A percentile compares a stretch with the other conserved stretches of the same genome.
Evolutionary conservation across 2,113 vertebrate species (phyloP).

Genomic region (Conger conger): DNA sequence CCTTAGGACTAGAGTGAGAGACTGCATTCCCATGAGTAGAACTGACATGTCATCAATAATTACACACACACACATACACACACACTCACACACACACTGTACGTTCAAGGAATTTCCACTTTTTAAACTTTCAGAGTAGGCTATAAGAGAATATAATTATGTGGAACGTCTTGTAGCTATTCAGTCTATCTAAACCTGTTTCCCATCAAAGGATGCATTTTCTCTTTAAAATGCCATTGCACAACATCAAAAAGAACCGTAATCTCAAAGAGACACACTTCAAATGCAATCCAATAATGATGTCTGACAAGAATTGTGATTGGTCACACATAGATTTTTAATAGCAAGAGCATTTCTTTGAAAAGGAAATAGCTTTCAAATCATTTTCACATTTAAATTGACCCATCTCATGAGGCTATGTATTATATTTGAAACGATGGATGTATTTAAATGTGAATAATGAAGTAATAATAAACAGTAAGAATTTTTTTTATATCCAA

Average conservation of each 20-base stretch:
- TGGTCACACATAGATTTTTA: constrained; percentile 38
- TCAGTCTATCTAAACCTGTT: constrained; percentile 41
- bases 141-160: background rate
- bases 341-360: constrained; percentile 42
- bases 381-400: constrained; percentile 8
- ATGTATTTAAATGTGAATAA: background rate
- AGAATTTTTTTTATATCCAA: background rate
- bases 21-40: too few species aligned
- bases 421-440: background rate
- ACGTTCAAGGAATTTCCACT: background rate
- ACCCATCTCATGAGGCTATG: constrained; percentile 36
- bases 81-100: background rate
- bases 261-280: constrained; percentile 47
- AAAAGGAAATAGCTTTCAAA: constrained; percentile 45
- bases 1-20: too few species aligned
- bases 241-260: constrained; percentile 58
- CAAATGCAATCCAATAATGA: constrained; percentile 27
- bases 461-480: background rate
- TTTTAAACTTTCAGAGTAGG: background rate
- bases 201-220: constrained; percentile 44
- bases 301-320: constrained; percentile 46
- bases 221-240: constrained; percentile 51
- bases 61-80: too few species aligned
- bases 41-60: too few species aligned
- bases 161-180: background rate